Conservation (phyloP, 1,140 invertebrate species). For the Drosophila pseudoobscura region DNA sequence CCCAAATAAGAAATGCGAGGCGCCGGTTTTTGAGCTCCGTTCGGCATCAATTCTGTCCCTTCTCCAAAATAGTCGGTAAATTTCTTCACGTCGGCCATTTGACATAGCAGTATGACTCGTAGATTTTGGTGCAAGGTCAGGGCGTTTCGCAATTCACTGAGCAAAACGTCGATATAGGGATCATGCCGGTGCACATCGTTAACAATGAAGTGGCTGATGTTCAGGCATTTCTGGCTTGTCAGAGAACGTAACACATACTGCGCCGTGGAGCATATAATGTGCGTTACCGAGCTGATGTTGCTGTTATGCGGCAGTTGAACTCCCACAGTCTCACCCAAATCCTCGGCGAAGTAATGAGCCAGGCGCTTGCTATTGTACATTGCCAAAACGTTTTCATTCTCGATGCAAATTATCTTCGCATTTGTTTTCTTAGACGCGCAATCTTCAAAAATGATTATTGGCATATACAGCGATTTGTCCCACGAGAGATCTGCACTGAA, state of each 20-base stretch:
- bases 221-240: conserved; percentile 81
- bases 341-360: conserved; percentile 92
- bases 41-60: conserved; percentile 29
- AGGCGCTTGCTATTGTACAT: conserved; percentile 76
- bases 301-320: conserved; percentile 94
- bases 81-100: conserved; percentile 13
- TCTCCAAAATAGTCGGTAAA: conserved; percentile 62
- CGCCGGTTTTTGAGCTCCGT: not conserved
- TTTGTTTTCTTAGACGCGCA: conserved; percentile 34
- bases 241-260: conserved; percentile 61
- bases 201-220: conserved; percentile 93
- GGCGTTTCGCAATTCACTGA: conserved; percentile 92
- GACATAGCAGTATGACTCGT: conserved; percentile 93
- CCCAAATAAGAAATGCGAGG: conserved; percentile 44
- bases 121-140: conserved; percentile 89
- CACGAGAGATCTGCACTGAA: conserved; percentile 51
- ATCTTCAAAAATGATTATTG: conserved; percentile 56
- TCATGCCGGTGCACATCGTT: conserved; percentile 98
- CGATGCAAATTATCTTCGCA: conserved; percentile 61
- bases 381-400: conserved; percentile 56
- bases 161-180: conserved; percentile 94
- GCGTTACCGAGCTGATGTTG: conserved; percentile 45
- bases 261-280: conserved; percentile 64
- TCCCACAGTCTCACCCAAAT: conserved; percentile 93
- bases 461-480: conserved; percentile 62